Conservation (phyloP, 2,888 invertebrate species). For the Kuschelorhynchus macadamiae region DNA sequence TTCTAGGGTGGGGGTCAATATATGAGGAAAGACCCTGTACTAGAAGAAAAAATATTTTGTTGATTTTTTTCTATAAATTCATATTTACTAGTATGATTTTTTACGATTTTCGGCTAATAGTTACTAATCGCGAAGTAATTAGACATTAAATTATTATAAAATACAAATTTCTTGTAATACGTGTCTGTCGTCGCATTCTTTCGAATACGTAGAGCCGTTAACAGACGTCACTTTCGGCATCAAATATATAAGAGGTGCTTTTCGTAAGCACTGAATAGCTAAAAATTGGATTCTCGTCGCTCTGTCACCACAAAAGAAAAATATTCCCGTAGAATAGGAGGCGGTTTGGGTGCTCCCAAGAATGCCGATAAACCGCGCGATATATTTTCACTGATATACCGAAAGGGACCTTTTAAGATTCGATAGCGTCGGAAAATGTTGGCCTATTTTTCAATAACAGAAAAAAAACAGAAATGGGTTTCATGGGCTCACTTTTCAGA, state of each 20-base stretch:
- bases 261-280: conserved; percentile 51
- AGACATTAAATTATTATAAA: no score
- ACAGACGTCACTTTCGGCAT: conserved; percentile 50
- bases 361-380: conserved; percentile 19
- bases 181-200: background rate
- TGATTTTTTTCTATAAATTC: no score
- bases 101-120: background rate
- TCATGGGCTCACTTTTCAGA: no score
- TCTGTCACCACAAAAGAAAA: conserved; percentile 45
- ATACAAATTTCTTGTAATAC: background rate
- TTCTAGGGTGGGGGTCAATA: no score
- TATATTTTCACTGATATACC: conserved; percentile 11
- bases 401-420: background rate
- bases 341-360: background rate
- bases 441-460: no score
- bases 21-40: no score
- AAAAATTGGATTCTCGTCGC: conserved; percentile 51
- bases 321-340: conserved; percentile 33
- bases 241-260: conserved; percentile 51
- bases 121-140: no score
- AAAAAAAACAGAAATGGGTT: no score
- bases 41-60: no score
- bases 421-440: no score
- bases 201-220: conserved; percentile 4
- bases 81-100: no score